Evolutionary conservation across 1,140 invertebrate genomes (phyloP).

Genomic region (Formica selysi): DNA sequence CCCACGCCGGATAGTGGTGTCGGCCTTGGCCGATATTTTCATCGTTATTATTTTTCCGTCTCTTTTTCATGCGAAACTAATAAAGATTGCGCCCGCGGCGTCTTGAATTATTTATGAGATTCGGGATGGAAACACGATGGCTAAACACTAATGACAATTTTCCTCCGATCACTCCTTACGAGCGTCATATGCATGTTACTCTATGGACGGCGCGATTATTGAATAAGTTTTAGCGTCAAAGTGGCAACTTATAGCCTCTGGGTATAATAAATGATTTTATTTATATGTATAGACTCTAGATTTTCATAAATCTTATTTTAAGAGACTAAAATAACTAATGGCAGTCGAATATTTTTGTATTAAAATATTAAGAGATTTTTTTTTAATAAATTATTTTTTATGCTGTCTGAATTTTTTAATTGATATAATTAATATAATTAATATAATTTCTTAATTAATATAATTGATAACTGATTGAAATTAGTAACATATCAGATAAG

Average conservation of each 20-base stretch:
- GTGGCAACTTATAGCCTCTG: not conserved
- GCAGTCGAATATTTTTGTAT: not conserved
- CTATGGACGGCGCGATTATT: constrained; percentile 19
- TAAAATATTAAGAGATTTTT: not conserved
- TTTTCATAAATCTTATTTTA: constrained; percentile 26
- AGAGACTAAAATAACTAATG: not conserved
- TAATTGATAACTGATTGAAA: not conserved
- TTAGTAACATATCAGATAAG: not conserved
- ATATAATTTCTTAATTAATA: not conserved
- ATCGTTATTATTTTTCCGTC: constrained; percentile 37
- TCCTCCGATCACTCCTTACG: constrained; percentile 23
- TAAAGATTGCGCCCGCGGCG: constrained; percentile 68
- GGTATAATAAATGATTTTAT: constrained; percentile 20
- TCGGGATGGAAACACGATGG: constrained; percentile 57
- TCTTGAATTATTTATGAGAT: constrained; percentile 73
- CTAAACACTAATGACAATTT: constrained; percentile 65
- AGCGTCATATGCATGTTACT: constrained; percentile 15
- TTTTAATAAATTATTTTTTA: not conserved
- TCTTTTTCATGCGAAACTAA: constrained; percentile 68
- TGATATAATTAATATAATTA: too few species aligned
- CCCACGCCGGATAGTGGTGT: constrained; percentile 47
- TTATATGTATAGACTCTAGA: not conserved
- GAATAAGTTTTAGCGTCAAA: not conserved
- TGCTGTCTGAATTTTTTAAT: not conserved
- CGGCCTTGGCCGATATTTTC: constrained; percentile 72